A percentile compares a stretch with the other conserved stretches of the same genome.
Conservation (phyloP, 1,140 invertebrate genomes). For the Zaprionus camerounensis region DNA sequence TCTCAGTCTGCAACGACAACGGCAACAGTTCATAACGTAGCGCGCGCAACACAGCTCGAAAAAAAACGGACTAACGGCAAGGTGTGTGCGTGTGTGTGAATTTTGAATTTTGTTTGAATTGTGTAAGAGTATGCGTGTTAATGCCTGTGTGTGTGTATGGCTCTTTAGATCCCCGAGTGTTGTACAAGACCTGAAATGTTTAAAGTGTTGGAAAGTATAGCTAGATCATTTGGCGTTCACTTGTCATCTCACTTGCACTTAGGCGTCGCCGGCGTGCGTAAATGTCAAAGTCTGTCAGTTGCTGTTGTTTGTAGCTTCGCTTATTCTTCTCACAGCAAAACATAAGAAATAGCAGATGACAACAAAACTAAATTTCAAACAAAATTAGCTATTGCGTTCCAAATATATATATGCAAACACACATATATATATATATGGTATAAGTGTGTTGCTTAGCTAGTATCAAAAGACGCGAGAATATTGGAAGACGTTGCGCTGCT, state of each 20-base stretch:
- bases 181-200: constrained; percentile 44
- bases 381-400: constrained; percentile 50
- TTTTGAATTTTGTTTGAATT: constrained; percentile 37
- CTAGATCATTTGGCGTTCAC: constrained; percentile 38
- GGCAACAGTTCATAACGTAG: constrained; percentile 63
- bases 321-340: constrained; percentile 46
- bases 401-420: constrained; percentile 49
- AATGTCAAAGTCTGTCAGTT: constrained; percentile 58
- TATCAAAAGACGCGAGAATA: constrained; percentile 36
- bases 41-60: constrained; percentile 53
- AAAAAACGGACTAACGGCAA: constrained; percentile 48
- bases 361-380: constrained; percentile 58
- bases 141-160: constrained; percentile 7
- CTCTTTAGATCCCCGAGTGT: constrained; percentile 46
- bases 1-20: constrained; percentile 66
- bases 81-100: constrained; percentile 42
- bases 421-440: constrained; percentile 23
- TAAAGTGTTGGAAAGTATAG: constrained; percentile 44
- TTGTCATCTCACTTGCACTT: constrained; percentile 53
- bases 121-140: constrained; percentile 7
- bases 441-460: constrained; percentile 29
- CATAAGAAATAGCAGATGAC: constrained; percentile 53
- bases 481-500: constrained; percentile 43
- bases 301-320: constrained; percentile 22
- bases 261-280: constrained; percentile 35